Conservation (phyloP, 37 sponge, comb jelly and placozoan genomes). For the Ianthella basta region DNA sequence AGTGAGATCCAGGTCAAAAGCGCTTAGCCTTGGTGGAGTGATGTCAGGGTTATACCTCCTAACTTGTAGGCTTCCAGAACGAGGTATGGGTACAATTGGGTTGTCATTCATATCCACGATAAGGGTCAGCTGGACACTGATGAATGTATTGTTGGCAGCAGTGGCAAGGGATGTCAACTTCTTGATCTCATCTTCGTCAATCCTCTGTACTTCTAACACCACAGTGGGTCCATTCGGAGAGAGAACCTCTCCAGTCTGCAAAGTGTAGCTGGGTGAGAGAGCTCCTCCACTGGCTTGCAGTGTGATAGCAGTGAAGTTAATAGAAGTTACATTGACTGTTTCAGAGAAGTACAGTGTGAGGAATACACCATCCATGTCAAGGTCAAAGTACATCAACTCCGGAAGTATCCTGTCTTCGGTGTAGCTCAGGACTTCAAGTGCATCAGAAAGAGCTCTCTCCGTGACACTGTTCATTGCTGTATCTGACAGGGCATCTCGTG, state of each 20-base stretch:
- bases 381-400: slow-evolving; percentile 54
- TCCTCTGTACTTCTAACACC: slow-evolving; percentile 44
- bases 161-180: slow-evolving; percentile 73
- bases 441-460: slow-evolving; percentile 1
- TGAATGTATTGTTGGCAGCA: slow-evolving; percentile 57
- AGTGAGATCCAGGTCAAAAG: slow-evolving; percentile 70
- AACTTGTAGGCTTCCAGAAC: slow-evolving; percentile 33
- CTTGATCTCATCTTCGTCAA: slow-evolving; percentile 83
- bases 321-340: slow-evolving; percentile 75
- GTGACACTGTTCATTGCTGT: slow-evolving; percentile 60
- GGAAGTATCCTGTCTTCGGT: slow-evolving; percentile 66
- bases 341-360: slow-evolving; percentile 81
- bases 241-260: slow-evolving; percentile 29
- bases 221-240: slow-evolving; percentile 57
- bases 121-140: slow-evolving; percentile 47
- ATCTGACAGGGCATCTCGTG: slow-evolving; percentile 50
- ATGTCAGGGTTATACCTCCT: slow-evolving; percentile 60
- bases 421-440: slow-evolving; percentile 56
- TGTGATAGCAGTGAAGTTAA: slow-evolving; percentile 74
- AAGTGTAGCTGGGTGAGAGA: slow-evolving; percentile 35
- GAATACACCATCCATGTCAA: slow-evolving; percentile 77
- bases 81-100: slow-evolving; percentile 39
- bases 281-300: slow-evolving; percentile 42
- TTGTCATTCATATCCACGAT: slow-evolving; percentile 83
- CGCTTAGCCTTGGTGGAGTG: slow-evolving; percentile 60